These are phyloP conservation scores for Perca fluviatilis DNA, from an alignment of 2,113 vertebrate species.

Conservation along the genomic window DNA sequence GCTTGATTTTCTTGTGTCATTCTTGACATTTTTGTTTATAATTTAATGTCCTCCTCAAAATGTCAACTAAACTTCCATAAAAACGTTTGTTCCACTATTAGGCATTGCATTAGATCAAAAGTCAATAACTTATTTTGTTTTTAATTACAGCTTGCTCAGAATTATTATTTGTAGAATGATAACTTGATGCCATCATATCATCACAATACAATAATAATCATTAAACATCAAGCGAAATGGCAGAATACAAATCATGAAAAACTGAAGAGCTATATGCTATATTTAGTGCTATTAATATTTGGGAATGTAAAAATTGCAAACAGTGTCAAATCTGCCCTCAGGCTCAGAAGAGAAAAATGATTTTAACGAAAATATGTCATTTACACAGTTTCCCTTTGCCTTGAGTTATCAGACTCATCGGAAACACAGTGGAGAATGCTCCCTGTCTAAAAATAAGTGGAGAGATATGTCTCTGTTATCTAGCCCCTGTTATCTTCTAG, in stretches of 20 bases:
- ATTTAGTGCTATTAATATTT: constrained; percentile 51
- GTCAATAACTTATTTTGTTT: neutral
- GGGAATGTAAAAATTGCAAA: constrained; percentile 43
- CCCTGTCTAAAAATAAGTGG: constrained; percentile 16
- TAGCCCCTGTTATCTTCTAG: neutral
- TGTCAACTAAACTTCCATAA: neutral
- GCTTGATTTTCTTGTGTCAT: neutral
- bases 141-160: neutral
- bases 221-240: constrained; percentile 17
- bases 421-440: neutral
- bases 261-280: constrained; percentile 21
- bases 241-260: constrained; percentile 14
- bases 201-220: neutral
- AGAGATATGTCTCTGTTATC: constrained; percentile 3
- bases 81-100: neutral
- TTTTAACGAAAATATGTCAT: constrained; percentile 64
- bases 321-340: constrained; percentile 48
- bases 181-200: neutral
- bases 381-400: constrained; percentile 52
- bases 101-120: neutral
- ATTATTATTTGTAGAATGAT: constrained; percentile 1
- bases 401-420: constrained; percentile 45
- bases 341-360: constrained; percentile 40
- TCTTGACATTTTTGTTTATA: constrained; percentile 6
- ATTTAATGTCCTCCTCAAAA: neutral